phyloP scores from a whole-genome alignment of 2,113 vertebrate species.

The Mesitornis unicolor region DNA sequence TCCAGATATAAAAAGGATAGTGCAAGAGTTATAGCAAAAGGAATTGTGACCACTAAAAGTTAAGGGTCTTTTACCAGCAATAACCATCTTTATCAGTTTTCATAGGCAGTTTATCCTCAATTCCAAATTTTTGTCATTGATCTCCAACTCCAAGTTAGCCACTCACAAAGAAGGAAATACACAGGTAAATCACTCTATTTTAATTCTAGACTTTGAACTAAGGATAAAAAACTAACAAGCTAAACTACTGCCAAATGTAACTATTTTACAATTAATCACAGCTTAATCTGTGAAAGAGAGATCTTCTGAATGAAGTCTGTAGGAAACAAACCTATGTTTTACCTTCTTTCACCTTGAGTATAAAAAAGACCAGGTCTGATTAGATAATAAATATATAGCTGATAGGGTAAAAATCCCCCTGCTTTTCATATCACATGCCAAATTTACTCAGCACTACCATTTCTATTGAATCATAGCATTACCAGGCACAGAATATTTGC shows the following conservation, averaged over 20 bases:
- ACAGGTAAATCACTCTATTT: background rate
- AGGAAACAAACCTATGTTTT: background rate
- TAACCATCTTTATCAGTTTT: background rate
- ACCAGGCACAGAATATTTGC: background rate
- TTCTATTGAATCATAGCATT: background rate
- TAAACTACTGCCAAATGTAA: background rate
- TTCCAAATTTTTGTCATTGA: background rate
- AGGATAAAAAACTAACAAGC: background rate
- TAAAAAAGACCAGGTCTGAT: background rate
- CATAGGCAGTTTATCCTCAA: background rate
- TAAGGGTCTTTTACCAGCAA: background rate
- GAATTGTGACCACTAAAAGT: background rate
- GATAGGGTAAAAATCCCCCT: background rate
- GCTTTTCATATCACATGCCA: background rate
- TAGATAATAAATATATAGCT: background rate
- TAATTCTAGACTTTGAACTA: background rate
- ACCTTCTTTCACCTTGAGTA: background rate
- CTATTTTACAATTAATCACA: background rate
- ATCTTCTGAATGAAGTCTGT: background rate
- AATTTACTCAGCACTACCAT: background rate
- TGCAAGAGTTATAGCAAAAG: background rate
- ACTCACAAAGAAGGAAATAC: background rate
- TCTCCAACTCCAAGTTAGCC: background rate
- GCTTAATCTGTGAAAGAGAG: background rate
- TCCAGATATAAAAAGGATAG: background rate